Evolutionary conservation across 92 coral and sea anemone genomes (phyloP).

Genomic region (Paragorgia papillata): DNA sequence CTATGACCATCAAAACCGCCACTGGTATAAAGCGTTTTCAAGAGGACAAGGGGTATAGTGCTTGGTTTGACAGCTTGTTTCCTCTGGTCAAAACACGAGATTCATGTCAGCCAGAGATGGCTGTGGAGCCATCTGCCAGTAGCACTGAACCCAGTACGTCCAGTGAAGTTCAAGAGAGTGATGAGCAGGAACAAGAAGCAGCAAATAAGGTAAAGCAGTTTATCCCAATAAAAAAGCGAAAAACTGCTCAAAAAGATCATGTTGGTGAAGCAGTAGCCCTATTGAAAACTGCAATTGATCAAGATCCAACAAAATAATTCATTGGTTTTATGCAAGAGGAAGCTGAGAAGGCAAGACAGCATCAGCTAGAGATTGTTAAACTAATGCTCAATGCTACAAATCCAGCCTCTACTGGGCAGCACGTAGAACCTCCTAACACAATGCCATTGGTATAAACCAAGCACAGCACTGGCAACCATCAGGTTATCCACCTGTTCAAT

Average conservation of each 20-base stretch:
- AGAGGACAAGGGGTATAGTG: too few relatives aligned
- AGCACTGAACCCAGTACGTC: too few relatives aligned
- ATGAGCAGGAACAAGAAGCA: too few relatives aligned
- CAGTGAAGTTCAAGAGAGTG: too few relatives aligned
- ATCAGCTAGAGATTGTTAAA: too few relatives aligned
- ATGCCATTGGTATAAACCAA: not conserved
- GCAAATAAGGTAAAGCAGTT: slow-evolving; percentile 44
- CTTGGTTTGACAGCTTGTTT: slow-evolving; percentile 42
- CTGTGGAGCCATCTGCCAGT: slow-evolving; percentile 51
- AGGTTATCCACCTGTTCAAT: not conserved
- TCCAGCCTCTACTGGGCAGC: not conserved
- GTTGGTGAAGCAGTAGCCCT: not conserved
- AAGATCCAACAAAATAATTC: too few relatives aligned
- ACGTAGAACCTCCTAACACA: too few relatives aligned
- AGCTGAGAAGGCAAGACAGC: not conserved
- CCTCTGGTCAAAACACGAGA: slow-evolving; percentile 52
- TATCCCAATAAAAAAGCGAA: slow-evolving; percentile 51
- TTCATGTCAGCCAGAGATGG: too few relatives aligned
- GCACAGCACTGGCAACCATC: not conserved
- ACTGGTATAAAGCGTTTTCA: too few relatives aligned
- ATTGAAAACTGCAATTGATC: not conserved
- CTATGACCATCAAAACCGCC: too few relatives aligned
- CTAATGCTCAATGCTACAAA: too few relatives aligned
- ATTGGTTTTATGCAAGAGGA: not conserved
- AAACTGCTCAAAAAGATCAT: not conserved